Evolutionary conservation across 2,797 vertebrate species (phyloP), one percentile per base, ranked within the genome.

Genomic region (Lacerta agilis): DNA sequence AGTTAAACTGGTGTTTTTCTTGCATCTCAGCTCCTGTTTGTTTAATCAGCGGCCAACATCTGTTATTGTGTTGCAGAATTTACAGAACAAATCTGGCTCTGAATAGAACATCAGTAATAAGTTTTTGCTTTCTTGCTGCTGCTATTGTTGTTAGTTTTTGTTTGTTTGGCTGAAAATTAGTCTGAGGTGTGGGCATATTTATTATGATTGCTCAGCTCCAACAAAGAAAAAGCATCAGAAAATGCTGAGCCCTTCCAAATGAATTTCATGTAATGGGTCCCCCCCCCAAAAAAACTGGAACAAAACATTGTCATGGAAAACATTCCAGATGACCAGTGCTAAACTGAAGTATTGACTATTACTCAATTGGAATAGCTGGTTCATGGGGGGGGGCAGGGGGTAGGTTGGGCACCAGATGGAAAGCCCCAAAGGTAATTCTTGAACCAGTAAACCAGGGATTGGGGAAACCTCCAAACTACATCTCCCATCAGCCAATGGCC

Each of bases 141-240:
- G 45, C 61, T 82, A 27, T 29, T 90, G 81, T 29, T 72, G 25
- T 43, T 3, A 3, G 36, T 55, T 36, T 49, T 82, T 55, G 49
- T 89, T 86, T 88, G 83, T 55, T 76, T 1, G 0, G 66, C 33
- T 55, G 18, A 3, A 13, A 87, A 85, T 85, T 82, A 82, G 82
- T 2, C 1, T 0, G 55, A 0, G 20, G 82, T 41, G 49, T 0
- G 0, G 43, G 61, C 6, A 17, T 67, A 1, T 67, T 67, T 72
- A 9, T 86, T 49, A 76, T 38, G 81, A 77, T 33, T 69, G 43
- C 36, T 73, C 0, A 0, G 82, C 7, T 77, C 0, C 1, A 55
- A 83, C 86, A 73, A 0, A 20, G 64, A 64, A 58, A 55, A 58
- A 8, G 2, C 86, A 43, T 18, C 29, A 49, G 72, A 58, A 88